Conservation (phyloP, 2,888 invertebrate species). For the Amiota minor region DNA sequence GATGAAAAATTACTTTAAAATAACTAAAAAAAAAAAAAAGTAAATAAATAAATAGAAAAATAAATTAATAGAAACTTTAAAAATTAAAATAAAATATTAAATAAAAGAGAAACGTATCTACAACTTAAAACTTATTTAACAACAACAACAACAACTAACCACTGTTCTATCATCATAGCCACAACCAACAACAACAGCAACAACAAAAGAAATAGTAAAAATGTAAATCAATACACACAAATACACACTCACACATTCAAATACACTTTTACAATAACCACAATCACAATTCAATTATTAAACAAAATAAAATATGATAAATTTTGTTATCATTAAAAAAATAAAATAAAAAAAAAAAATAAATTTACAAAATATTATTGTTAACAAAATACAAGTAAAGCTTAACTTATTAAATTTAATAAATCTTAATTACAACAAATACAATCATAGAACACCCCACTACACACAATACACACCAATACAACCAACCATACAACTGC, state of each 20-base stretch:
- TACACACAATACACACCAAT: conserved; percentile 59
- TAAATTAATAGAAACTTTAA: conserved; percentile 30
- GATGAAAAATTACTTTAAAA: no score
- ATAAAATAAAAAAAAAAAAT: not conserved
- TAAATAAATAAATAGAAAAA: conserved; percentile 46
- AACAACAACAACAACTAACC: conserved; percentile 16
- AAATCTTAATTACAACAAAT: no score
- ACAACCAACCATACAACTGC: conserved; percentile 34
- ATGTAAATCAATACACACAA: not conserved
- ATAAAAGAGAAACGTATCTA: conserved; percentile 5
- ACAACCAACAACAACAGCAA: conserved; percentile 25
- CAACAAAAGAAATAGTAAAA: not conserved
- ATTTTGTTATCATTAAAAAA: conserved; percentile 46
- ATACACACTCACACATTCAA: not conserved
- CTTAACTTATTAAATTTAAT: conserved; percentile 28
- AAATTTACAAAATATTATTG: conserved; percentile 47
- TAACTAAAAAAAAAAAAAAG: conserved; percentile 40
- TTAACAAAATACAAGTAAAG: conserved; percentile 39
- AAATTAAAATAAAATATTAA: conserved; percentile 27
- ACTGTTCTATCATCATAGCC: conserved; percentile 13
- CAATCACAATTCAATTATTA: conserved; percentile 39
- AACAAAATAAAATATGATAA: conserved; percentile 52
- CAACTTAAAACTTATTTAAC: conserved; percentile 12
- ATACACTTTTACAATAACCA: not conserved
- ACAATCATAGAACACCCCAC: no score